These are phyloP conservation scores for Xyrichtys novacula DNA, from an alignment of 2,797 vertebrate species.

Conservation along the genomic window DNA sequence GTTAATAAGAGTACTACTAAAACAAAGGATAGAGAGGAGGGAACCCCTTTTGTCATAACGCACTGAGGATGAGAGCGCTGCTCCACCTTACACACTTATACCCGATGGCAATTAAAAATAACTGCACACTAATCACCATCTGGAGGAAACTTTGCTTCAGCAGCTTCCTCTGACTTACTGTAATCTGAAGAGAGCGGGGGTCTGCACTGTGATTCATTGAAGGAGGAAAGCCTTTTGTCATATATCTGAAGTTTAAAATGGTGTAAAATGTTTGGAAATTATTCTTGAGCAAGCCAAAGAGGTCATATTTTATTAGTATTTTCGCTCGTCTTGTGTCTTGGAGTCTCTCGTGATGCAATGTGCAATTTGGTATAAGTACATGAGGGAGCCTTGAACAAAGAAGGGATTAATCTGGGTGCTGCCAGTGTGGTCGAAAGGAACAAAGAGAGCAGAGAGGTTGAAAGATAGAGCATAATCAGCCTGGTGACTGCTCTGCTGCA, in stretches of 20 bases:
- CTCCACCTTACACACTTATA: slow-evolving; percentile 54
- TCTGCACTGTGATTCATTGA: slow-evolving; percentile 35
- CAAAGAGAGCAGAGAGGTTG: slow-evolving; percentile 74
- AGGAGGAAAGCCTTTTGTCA: not conserved
- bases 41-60: slow-evolving; percentile 53
- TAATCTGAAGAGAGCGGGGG: slow-evolving; percentile 36
- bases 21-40: not conserved
- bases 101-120: slow-evolving; percentile 64
- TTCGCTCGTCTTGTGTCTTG: slow-evolving; percentile 22
- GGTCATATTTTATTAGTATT: slow-evolving; percentile 38
- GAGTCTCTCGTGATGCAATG: slow-evolving; percentile 58
- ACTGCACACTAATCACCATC: slow-evolving; percentile 56
- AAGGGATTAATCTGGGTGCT: slow-evolving; percentile 72
- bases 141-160: slow-evolving; percentile 59
- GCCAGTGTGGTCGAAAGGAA: slow-evolving; percentile 69
- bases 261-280: not conserved
- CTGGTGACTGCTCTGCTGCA: slow-evolving; percentile 72
- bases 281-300: slow-evolving; percentile 26
- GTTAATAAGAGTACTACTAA: slow-evolving; percentile 27
- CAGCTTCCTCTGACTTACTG: slow-evolving; percentile 38
- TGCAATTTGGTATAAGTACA: slow-evolving; percentile 66
- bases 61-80: slow-evolving; percentile 34
- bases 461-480: slow-evolving; percentile 73
- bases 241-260: not conserved
- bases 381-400: slow-evolving; percentile 70